Base-by-base conservation (phyloP, 2,797 vertebrate genomes). In the Silurus aristotelis region DNA sequence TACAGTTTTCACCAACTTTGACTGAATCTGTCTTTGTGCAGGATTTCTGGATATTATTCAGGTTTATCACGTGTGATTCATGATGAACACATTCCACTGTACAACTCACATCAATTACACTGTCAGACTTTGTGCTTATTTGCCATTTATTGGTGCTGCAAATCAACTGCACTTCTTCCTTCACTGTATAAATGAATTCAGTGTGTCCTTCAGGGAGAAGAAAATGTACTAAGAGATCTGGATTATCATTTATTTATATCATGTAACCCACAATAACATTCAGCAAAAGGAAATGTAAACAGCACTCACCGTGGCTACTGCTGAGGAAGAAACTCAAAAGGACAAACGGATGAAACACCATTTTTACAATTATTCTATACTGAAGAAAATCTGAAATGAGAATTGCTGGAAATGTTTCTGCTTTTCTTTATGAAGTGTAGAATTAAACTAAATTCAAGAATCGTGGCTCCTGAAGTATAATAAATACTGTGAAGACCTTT, bases 91-190 rank as follows among this genome's bases (percentile, higher is more conserved):
- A 64, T 38, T 64, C n/a, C 61, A 66, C 38, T 66, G 61, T 66
- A n/a, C 78, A 66, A 4, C 0, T 25, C 22, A 13, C 38, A 43
- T 64, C 8, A 14, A 64, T 66, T 15, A 0, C 15, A 20, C 22
- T 73, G 20, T 83, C 3, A 77, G 75, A 84, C 20, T 78, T 12
- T 67, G 64, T 17, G 17, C 71, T 86, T 60, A 87, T 87, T 60
- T 70, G 10, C 77, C 63, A 81, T 76, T 14, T 82, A 31, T 46
- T 84, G n/a, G 55, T 55, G 25, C 52, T 22, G 43, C 81, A 86
- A 4, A 6, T 1, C 38, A 87, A 20, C 5, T 67, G 25, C 10
- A 52, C 27, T 70, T 70, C 43, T 17, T 82, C 19, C 13, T 15
- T 38, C 12, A 2, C 13, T 10, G 61, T 77, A 61, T 77, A 86